Evolutionary conservation across 2,113 vertebrate genomes (phyloP), one percentile per base, ranked within the genome.

Genomic region (Podiceps cristatus): DNA sequence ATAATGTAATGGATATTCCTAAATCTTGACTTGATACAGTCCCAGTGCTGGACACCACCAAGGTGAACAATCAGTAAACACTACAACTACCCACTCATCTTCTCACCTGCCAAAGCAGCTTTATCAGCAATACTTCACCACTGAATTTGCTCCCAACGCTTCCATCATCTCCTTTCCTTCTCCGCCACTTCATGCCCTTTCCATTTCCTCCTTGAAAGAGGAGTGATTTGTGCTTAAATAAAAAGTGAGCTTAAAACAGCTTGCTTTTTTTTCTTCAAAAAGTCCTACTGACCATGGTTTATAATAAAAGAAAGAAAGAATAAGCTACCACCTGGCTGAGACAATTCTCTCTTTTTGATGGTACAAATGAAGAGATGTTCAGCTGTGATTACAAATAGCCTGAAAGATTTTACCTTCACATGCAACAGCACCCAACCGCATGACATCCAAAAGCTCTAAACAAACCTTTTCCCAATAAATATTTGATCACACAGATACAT

Each of bases 401-500:
- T 74, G 75, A 28, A 95, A 60, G 60, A 67, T 45, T 86, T 86
- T 47, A 66, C 81, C n/a, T 92, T 88, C 60, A 27, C 29, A 24
- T 50, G 40, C 13, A 91, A 62, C 23, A 88, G 72, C 67, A 60
- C 10, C 42, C 37, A 47, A 66, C 13, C 50, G 49, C 59, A 47
- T 11, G 28, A 67, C 67, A 92, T 22, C 63, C 25, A 37, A 76
- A 87, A 77, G 67, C 69, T 80, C 71, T 50, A 92, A 86, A 82
- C 22, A 88, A 85, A 40, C 31, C 40, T 12, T 22, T 83, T 45
- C 55, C 63, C 69, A 79, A 84, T 92, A 95, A 96, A 97, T 96
- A 86, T 97, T 96, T 95, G 58, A 97, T 95, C 77, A 45, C 49
- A 69, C 10, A 64, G 76, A 92, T 81, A 52, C 55, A 82, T 95